Evolutionary conservation across 2,797 vertebrate genomes (phyloP).

Genomic region (Sternotherus odoratus): DNA sequence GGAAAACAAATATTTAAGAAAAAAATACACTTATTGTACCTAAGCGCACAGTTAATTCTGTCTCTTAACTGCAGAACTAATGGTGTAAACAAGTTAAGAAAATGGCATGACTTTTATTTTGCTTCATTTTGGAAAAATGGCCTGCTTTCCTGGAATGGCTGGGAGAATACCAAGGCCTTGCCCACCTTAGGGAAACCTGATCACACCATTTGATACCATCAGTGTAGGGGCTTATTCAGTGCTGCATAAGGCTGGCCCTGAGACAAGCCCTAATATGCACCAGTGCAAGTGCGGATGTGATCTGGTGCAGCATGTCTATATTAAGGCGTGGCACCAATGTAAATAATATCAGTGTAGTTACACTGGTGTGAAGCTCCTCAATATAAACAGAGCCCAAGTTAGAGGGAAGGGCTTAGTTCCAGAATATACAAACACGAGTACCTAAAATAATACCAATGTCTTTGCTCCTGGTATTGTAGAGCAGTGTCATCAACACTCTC

Average conservation of each 20-base stretch:
- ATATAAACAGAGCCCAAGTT: background rate
- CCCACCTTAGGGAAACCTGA: background rate
- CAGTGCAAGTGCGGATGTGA: background rate
- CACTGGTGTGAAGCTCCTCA: background rate
- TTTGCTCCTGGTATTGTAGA: background rate
- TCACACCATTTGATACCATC: background rate
- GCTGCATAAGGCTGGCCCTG: too few relatives aligned
- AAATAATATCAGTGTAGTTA: too few relatives aligned
- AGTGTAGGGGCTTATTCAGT: background rate
- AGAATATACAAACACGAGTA: background rate
- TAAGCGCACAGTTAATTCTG: too few relatives aligned
- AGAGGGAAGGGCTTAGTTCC: background rate
- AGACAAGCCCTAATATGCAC: background rate
- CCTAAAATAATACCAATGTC: background rate
- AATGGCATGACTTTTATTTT: background rate
- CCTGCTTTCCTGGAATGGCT: background rate
- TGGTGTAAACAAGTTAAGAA: too few relatives aligned
- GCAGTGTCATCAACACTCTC: background rate
- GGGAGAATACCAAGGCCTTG: background rate
- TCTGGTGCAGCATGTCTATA: too few relatives aligned
- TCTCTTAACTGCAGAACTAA: too few relatives aligned
- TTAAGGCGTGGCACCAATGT: too few relatives aligned
- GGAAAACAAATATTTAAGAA: too few relatives aligned
- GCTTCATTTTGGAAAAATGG: background rate
- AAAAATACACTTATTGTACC: too few relatives aligned